These are phyloP conservation scores for Pseudopleuronectes americanus DNA, from an alignment of 2,797 vertebrate genomes.

Conservation along the genomic window DNA sequence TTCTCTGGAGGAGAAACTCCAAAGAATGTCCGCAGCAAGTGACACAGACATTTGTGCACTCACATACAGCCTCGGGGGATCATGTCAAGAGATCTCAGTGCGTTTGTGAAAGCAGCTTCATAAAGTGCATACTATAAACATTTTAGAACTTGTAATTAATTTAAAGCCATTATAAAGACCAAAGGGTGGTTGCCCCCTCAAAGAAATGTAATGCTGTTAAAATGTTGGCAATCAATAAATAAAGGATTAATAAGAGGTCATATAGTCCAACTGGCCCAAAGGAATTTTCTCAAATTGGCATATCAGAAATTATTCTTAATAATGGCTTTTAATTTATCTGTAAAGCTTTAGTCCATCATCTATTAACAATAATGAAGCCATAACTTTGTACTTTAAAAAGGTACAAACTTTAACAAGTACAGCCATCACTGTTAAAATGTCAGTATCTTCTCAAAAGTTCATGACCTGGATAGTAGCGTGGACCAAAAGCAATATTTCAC, in stretches of 20 bases:
- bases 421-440: conserved; percentile 2
- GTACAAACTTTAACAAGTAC: background rate
- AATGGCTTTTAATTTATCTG: background rate
- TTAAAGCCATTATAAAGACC: background rate
- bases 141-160: background rate
- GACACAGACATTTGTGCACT: too few species aligned
- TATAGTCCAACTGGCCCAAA: background rate
- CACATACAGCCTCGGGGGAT: too few species aligned
- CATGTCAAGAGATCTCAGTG: too few species aligned
- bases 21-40: too few species aligned
- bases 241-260: background rate
- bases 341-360: background rate
- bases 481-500: conserved; percentile 29
- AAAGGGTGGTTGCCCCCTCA: background rate
- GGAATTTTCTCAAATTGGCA: background rate
- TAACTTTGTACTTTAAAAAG: background rate
- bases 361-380: background rate
- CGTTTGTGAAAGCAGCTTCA: too few species aligned
- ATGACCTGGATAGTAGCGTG: background rate
- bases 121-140: too few species aligned
- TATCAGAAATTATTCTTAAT: background rate
- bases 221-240: too few species aligned
- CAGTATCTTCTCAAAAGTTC: background rate
- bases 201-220: too few species aligned
- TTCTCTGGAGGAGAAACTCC: too few species aligned